These are phyloP conservation scores for Lithophane socia DNA, from an alignment of 2,888 invertebrate species.

Conservation along the genomic window DNA sequence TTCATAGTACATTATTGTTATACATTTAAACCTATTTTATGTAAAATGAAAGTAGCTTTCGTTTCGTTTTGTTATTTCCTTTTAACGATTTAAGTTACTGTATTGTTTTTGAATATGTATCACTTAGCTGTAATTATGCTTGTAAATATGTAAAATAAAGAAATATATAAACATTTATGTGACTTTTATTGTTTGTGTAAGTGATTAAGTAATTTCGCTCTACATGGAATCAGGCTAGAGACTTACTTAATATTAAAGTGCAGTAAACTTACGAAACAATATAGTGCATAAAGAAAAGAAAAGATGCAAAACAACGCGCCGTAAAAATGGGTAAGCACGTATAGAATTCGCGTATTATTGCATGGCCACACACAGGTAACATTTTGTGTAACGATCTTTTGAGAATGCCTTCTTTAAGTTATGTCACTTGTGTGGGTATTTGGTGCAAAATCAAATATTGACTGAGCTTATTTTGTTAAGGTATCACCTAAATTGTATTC, in stretches of 20 bases:
- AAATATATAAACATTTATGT: slow-evolving; percentile 57
- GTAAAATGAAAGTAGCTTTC: slow-evolving; percentile 57
- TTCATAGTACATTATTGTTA: slow-evolving; percentile 48
- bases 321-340: slow-evolving; percentile 24
- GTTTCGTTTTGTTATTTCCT: slow-evolving; percentile 66
- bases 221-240: slow-evolving; percentile 16
- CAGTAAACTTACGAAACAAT: slow-evolving; percentile 52
- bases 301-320: slow-evolving; percentile 35
- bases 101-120: slow-evolving; percentile 67
- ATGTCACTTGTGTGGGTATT: neutral
- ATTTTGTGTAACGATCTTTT: slow-evolving; percentile 8
- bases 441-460: neutral
- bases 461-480: neutral
- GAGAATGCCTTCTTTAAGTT: neutral
- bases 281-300: slow-evolving; percentile 44
- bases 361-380: neutral
- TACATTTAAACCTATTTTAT: slow-evolving; percentile 50
- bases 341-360: slow-evolving; percentile 17
- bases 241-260: slow-evolving; percentile 45
- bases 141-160: slow-evolving; percentile 89
- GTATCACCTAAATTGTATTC: neutral
- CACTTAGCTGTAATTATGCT: slow-evolving; percentile 80
- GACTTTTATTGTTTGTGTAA: slow-evolving; percentile 21
- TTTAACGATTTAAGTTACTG: slow-evolving; percentile 57
- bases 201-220: slow-evolving; percentile 18